Conservation (phyloP, 2,113 vertebrate genomes). For the Willisornis vidua region DNA sequence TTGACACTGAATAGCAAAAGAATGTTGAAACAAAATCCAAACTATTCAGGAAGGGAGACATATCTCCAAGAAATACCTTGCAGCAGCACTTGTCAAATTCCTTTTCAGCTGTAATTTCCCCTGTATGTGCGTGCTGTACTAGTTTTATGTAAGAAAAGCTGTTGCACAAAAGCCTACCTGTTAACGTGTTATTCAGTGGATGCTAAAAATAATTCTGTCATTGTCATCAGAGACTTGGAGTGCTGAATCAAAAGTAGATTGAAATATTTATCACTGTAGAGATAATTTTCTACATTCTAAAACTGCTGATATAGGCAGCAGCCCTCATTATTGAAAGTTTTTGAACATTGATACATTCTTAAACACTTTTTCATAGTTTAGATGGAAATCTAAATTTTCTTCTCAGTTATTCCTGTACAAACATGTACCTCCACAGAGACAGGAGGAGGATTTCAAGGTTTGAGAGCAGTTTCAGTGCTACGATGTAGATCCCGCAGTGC, state of each 20-base stretch:
- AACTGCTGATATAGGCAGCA: background rate
- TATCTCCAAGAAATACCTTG: slow-evolving; percentile 22
- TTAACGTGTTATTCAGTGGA: background rate
- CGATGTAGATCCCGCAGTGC: background rate
- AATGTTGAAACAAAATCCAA: slow-evolving; percentile 31
- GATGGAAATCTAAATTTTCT: background rate
- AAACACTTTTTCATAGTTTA: background rate
- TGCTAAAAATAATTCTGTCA: slow-evolving; percentile 8
- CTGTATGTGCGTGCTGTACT: background rate
- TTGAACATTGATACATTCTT: background rate
- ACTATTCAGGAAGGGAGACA: background rate
- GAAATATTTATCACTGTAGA: background rate
- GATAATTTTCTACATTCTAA: background rate
- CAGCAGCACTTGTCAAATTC: slow-evolving; percentile 17
- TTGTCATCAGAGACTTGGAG: background rate
- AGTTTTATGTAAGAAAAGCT: background rate
- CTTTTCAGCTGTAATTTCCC: background rate
- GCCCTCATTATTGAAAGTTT: background rate
- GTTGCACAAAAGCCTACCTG: background rate
- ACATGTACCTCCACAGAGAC: background rate
- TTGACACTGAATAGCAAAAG: slow-evolving; percentile 16
- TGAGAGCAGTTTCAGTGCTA: background rate
- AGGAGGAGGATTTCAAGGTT: background rate
- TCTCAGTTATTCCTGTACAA: background rate
- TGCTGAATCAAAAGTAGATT: slow-evolving; percentile 21